A percentile compares a stretch with the other conserved stretches of the same genome.
Conservation (phyloP, 2,797 vertebrate genomes). For the Miopithecus talapoin region DNA sequence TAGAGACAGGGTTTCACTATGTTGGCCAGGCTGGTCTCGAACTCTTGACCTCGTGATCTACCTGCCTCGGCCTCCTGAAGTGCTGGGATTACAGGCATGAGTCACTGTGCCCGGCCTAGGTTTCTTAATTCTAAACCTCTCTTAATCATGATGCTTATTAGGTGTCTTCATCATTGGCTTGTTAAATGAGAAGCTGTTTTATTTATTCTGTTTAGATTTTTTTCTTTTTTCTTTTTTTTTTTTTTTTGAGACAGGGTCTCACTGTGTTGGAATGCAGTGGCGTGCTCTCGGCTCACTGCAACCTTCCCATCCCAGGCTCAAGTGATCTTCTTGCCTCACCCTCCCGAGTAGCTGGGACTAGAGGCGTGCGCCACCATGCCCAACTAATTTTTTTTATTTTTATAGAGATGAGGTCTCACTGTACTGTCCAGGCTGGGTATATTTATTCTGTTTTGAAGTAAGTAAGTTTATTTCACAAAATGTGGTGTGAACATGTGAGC, state of each 20-base stretch:
- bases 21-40: too few relatives aligned
- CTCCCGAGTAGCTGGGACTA: neutral
- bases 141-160: constrained; percentile 20
- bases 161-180: constrained; percentile 33
- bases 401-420: neutral
- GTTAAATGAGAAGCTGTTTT: neutral
- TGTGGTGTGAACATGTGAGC: neutral
- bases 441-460: constrained; percentile 33
- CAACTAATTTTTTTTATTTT: neutral
- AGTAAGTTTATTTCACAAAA: constrained; percentile 41
- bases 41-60: too few relatives aligned
- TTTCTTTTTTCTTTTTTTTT: neutral
- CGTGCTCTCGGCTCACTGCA: neutral
- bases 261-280: neutral
- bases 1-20: too few relatives aligned
- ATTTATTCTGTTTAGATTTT: neutral
- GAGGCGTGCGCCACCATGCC: neutral
- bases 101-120: too few relatives aligned
- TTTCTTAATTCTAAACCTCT: neutral
- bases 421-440: neutral
- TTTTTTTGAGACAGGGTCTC: neutral
- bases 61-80: too few relatives aligned
- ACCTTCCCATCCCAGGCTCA: neutral
- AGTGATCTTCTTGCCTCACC: neutral
- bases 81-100: too few relatives aligned